phyloP scores from a whole-genome alignment of 2,888 invertebrate genomes.

The Dascillus cervinus region DNA sequence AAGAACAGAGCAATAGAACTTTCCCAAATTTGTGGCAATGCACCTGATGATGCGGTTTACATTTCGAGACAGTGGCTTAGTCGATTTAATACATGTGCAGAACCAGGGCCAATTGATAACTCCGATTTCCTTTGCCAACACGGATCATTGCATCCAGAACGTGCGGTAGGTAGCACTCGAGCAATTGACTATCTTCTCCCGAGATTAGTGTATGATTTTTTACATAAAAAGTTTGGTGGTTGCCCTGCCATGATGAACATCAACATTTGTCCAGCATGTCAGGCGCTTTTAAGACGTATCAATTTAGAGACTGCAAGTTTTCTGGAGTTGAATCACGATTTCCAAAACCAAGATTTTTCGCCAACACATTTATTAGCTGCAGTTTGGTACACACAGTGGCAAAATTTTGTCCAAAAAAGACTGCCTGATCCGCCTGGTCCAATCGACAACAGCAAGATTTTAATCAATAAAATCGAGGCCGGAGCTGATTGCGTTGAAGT shows the following conservation, averaged over 20 bases:
- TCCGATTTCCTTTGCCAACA: conserved; percentile 88
- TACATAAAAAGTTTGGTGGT: conserved; percentile 67
- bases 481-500: conserved; percentile 62
- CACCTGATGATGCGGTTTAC: conserved; percentile 64
- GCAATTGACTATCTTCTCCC: conserved; percentile 52
- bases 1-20: conserved; percentile 43
- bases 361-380: conserved; percentile 34
- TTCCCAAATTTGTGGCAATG: conserved; percentile 18
- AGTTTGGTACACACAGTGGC: conserved; percentile 61
- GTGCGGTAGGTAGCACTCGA: conserved; percentile 60
- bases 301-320: conserved; percentile 67
- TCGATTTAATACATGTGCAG: conserved; percentile 90
- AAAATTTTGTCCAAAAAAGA: conserved; percentile 75
- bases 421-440: conserved; percentile 75
- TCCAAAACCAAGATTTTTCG: conserved; percentile 39
- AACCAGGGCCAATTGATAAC: conserved; percentile 93
- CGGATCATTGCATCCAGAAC: conserved; percentile 79
- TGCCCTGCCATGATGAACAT: conserved; percentile 52
- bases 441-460: conserved; percentile 76
- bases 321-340: conserved; percentile 58
- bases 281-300: conserved; percentile 62
- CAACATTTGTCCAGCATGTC: conserved; percentile 33
- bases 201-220: conserved; percentile 29
- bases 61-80: conserved; percentile 93
- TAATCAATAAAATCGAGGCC: conserved; percentile 48